These are phyloP conservation scores for Andrena flavipes DNA, from an alignment of 2,888 invertebrate genomes.

Conservation along the genomic window DNA sequence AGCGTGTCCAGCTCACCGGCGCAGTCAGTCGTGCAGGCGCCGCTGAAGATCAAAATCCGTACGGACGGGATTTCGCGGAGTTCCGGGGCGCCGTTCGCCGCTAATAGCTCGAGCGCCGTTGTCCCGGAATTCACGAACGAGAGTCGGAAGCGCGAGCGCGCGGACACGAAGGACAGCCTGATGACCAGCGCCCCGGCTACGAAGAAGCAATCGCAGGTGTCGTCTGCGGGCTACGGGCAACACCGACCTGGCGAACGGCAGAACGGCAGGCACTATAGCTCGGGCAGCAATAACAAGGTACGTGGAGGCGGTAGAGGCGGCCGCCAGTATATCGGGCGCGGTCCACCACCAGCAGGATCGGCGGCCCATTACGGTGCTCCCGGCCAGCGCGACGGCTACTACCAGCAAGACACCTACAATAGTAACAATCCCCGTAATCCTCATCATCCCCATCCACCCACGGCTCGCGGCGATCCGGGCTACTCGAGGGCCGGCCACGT, in stretches of 20 bases:
- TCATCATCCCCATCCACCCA: slow-evolving; percentile 53
- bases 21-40: slow-evolving; percentile 74
- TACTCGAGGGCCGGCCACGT: slow-evolving; percentile 56
- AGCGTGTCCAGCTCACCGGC: slow-evolving; percentile 84
- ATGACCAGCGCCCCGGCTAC: slow-evolving; percentile 69
- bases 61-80: slow-evolving; percentile 89
- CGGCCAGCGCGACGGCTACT: slow-evolving; percentile 72
- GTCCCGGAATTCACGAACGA: slow-evolving; percentile 63
- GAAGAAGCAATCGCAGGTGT: slow-evolving; percentile 70
- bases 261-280: slow-evolving; percentile 82
- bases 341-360: slow-evolving; percentile 76
- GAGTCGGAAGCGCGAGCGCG: slow-evolving; percentile 83
- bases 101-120: slow-evolving; percentile 60
- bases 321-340: slow-evolving; percentile 76
- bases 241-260: slow-evolving; percentile 79
- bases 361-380: slow-evolving; percentile 67
- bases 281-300: slow-evolving; percentile 84
- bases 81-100: slow-evolving; percentile 69
- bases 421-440: slow-evolving; percentile 59
- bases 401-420: slow-evolving; percentile 69
- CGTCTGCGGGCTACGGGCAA: slow-evolving; percentile 65
- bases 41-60: slow-evolving; percentile 92
- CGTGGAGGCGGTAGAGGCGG: slow-evolving; percentile 82
- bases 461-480: slow-evolving; percentile 45
- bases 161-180: slow-evolving; percentile 82